These are phyloP conservation scores for Carpatolechia fugitivella DNA, from an alignment of 2,888 invertebrate species.

Conservation along the genomic window DNA sequence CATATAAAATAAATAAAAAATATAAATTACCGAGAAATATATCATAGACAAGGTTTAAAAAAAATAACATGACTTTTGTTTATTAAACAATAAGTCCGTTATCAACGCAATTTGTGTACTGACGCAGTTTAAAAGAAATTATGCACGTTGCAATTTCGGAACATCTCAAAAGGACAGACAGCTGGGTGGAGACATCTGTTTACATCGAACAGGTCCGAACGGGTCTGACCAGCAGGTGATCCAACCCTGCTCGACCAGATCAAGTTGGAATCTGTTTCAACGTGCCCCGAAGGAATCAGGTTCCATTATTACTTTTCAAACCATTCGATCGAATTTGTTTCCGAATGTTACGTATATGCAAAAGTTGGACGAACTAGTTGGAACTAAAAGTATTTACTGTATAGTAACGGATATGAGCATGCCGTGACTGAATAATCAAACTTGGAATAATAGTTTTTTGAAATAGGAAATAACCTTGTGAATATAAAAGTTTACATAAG, in stretches of 20 bases:
- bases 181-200: conserved; percentile 27
- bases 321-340: conserved; percentile 6
- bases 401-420: too few species aligned
- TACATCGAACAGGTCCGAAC: conserved; percentile 11
- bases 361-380: background rate
- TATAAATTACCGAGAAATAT: too few species aligned
- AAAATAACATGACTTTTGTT: background rate
- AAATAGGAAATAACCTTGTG: too few species aligned
- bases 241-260: conserved; percentile 3
- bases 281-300: conserved; percentile 3
- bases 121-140: conserved; percentile 1
- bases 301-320: conserved; percentile 5
- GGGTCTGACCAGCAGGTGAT: conserved; percentile 14
- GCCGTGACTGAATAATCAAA: too few species aligned
- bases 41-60: too few species aligned
- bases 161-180: conserved; percentile 12
- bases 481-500: background rate
- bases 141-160: conserved; percentile 3
- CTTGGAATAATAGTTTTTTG: too few species aligned
- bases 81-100: conserved; percentile 1
- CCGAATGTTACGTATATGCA: background rate
- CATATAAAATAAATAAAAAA: too few species aligned
- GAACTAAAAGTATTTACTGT: too few species aligned
- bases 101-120: conserved; percentile 4
- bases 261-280: conserved; percentile 9